Base-by-base conservation (phyloP, 35 echinoderm and acorn worm species). In the Apostichopus californicus region DNA sequence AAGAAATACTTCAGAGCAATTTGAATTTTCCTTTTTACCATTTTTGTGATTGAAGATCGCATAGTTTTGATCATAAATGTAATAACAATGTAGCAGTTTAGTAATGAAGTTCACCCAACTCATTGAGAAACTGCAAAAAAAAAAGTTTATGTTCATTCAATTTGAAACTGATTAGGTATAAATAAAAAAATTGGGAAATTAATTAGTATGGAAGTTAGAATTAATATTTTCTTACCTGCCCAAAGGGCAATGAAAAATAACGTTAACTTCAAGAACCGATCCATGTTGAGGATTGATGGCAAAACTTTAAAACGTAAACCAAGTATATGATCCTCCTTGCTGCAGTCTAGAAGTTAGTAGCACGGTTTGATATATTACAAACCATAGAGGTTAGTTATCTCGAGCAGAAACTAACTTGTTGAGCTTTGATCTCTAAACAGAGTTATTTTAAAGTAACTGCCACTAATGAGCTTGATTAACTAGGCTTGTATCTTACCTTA, bases 381-480 rank as follows among this genome's bases (percentile, higher is more conserved):
- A 61, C 12, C 58, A 8, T 46, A n/a, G 34, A 46, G 3, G 2
- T 12, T 0, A 9, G 7, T 61, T 61, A 61, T 75, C 71, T 68
- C 64, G 11, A 83, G 58, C 81, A 85, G 81, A 85, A 85, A 59
- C 15, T 75, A 18, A 85, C 55, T 85, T 58, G 17, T 58, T 85
- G 57, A 85, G 17, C 81, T 85, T 85, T 85, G 55, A 58, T 58
- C 81, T 83, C 56, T 83, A 14, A 59, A 59, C 58, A 21, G 17
- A 18, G 71, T 75, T 85, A 85, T 57, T 85, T 85, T 85, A 21
- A 58, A 58, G 57, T 85, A 85, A 58, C 81, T 60, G 5, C 17
- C 8, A 59, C 81, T 85, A 85, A 85, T 85, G 81, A 60, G 81
- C 55, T 59, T 58, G 81, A 85, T 85, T 85, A 85, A 20, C 55